Evolutionary conservation across 2,888 invertebrate genomes (phyloP).

Genomic region (Mechanitis mazaeus): DNA sequence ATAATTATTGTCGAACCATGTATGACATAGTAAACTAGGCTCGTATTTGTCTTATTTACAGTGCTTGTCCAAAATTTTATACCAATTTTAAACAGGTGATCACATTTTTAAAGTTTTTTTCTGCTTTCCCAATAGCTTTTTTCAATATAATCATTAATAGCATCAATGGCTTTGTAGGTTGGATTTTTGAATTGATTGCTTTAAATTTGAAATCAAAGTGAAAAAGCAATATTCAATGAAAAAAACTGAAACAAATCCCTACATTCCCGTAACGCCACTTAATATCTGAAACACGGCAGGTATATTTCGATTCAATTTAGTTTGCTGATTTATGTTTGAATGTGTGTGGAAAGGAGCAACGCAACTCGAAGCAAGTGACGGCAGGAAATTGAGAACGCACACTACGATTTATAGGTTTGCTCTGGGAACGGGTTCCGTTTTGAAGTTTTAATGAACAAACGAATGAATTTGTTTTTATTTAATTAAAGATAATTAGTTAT

Average conservation of each 20-base stretch:
- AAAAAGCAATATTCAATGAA: constrained; percentile 6
- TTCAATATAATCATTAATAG: neutral
- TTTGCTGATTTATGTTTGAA: constrained; percentile 28
- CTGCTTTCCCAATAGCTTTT: neutral
- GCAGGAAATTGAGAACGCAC: constrained; percentile 14
- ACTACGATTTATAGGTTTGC: no score
- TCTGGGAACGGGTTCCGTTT: no score
- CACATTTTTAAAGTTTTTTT: no score
- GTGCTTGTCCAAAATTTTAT: no score
- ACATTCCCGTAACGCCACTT: constrained; percentile 6
- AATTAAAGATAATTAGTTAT: no score
- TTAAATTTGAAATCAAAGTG: neutral
- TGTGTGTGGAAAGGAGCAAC: constrained; percentile 14
- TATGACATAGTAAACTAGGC: neutral
- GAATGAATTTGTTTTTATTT: no score
- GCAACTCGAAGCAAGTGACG: constrained; percentile 10
- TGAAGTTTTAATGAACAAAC: no score
- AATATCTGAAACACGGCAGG: constrained; percentile 15
- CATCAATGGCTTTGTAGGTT: neutral
- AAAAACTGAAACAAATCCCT: constrained; percentile 1
- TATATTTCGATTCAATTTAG: constrained; percentile 27
- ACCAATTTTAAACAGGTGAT: no score
- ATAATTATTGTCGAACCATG: neutral
- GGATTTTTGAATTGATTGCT: constrained; percentile 1
- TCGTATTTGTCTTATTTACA: neutral